Conservation (phyloP, 2,888 invertebrate species). For the Xylota segnis region DNA sequence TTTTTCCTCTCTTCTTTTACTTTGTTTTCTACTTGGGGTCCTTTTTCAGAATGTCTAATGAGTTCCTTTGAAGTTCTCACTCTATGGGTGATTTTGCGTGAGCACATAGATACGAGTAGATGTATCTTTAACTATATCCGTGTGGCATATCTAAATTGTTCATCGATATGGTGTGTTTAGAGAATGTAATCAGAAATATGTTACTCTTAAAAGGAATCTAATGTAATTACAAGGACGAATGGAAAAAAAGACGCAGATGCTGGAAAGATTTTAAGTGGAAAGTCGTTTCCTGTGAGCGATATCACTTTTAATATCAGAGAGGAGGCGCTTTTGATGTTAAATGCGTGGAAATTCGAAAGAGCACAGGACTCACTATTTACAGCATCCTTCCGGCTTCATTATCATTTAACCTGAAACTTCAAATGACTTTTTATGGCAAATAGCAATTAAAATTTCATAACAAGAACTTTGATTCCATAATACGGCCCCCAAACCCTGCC, state of each 20-base stretch:
- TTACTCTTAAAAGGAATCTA: slow-evolving; percentile 41
- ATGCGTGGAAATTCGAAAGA: slow-evolving; percentile 9
- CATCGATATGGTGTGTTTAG: slow-evolving; percentile 53
- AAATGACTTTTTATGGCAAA: slow-evolving; percentile 49
- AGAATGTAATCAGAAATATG: slow-evolving; percentile 51
- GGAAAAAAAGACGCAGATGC: slow-evolving; percentile 35
- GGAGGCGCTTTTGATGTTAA: slow-evolving; percentile 43
- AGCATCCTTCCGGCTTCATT: slow-evolving; percentile 3
- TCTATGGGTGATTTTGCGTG: slow-evolving; percentile 29
- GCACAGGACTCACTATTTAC: neutral
- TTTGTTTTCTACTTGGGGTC: slow-evolving; percentile 25
- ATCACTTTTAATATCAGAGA: slow-evolving; percentile 37
- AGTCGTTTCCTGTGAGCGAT: slow-evolving; percentile 9
- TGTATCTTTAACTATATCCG: slow-evolving; percentile 50
- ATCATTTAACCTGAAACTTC: slow-evolving; percentile 39
- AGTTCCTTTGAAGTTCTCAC: slow-evolving; percentile 69
- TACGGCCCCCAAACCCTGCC: neutral
- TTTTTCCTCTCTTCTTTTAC: slow-evolving; percentile 1
- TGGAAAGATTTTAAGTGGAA: slow-evolving; percentile 39
- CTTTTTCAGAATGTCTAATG: slow-evolving; percentile 73
- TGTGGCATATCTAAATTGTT: slow-evolving; percentile 65
- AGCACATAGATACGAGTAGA: neutral
- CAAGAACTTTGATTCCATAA: slow-evolving; percentile 54
- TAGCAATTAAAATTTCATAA: slow-evolving; percentile 67
- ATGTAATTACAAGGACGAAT: slow-evolving; percentile 38